Base-by-base conservation (phyloP, 2,888 invertebrate species). In the Teleogryllus oceanicus region DNA sequence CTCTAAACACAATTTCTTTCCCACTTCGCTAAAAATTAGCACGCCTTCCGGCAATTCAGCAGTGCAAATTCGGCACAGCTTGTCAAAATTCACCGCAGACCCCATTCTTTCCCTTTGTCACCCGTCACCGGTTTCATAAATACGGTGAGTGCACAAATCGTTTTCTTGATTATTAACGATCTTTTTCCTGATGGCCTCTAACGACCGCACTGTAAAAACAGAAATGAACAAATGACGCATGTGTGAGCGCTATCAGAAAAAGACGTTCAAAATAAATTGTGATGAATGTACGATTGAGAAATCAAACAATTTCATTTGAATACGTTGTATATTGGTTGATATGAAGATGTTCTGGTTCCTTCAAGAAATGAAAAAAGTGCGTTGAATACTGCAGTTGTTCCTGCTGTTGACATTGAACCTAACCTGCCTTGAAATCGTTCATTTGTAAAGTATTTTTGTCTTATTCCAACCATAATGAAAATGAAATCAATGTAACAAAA, bases 51-150 rank as follows among this genome's bases (percentile, higher is more conserved):
- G 89, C 85, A 89, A 89, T 85, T 90, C 89, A 83, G 89, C 88
- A 82, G 90, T 90, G 87, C 93, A 93, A 83, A 93, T 90, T 83
- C 93, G 90, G 86, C 93, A 93, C 85, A 89, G 88, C 83, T 88
- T 86, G 83, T 88, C 88, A 83, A 88, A 89, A 83, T 83, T 82
- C 77, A 82, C 78, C 62, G 81, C 76, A 77, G 82, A 80, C 79
- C 82, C 83, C 83, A 83, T 83, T 82, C 78, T 81, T 81, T 79
- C 79, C 80, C 49, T 50, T 80, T 81, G 79, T 80, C 77, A 81
- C 74, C 79, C 77, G 78, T 80, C 80, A 76, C 74, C 78, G 78
- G 76, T 78, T 80, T 80, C 81, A 81, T 80, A 81, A 80, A 81
- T 78, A 79, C 75, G 78, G 75, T 77, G 77, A 77, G 78, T 76